Percentiles rank a stretch among this genome's conserved stretches.
phyloP scores from a whole-genome alignment of 2,113 vertebrate species.

The Thunnus maccoyii region DNA sequence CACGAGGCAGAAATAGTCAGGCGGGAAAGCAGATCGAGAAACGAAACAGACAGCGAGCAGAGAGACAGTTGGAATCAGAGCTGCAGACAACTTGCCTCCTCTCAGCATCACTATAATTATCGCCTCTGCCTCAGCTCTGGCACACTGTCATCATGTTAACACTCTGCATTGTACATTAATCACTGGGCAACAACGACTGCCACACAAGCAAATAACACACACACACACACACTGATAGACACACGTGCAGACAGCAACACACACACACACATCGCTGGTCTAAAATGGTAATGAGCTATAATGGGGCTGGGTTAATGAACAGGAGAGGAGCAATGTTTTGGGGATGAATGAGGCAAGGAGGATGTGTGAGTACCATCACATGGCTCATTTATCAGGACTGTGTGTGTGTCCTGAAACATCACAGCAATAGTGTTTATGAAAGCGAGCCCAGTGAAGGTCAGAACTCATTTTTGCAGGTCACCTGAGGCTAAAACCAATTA shows the following conservation, averaged over 20 bases:
- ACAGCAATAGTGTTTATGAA: conserved; percentile 55
- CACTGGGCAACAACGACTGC: conserved; percentile 47
- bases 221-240: conserved; percentile 1
- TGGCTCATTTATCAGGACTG: conserved; percentile 59
- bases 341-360: conserved; percentile 31
- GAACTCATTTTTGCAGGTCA: conserved; percentile 47
- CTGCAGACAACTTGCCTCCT: conserved; percentile 63
- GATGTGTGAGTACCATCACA: conserved; percentile 33
- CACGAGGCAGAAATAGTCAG: conserved; percentile 23
- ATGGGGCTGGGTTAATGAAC: conserved; percentile 72
- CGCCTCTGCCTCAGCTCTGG: conserved; percentile 69
- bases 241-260: neutral
- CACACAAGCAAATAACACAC: conserved; percentile 40
- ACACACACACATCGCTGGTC: conserved; percentile 39
- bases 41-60: conserved; percentile 28
- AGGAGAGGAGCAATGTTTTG: conserved; percentile 61
- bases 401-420: conserved; percentile 46
- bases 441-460: conserved; percentile 52
- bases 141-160: conserved; percentile 75
- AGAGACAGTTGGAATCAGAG: conserved; percentile 55
- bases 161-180: conserved; percentile 66
- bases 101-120: conserved; percentile 74
- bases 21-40: conserved; percentile 32
- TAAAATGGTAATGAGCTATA: conserved; percentile 67
- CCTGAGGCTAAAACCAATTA: conserved; percentile 62